phyloP scores from a whole-genome alignment of 2,113 vertebrate genomes.

The Hucho hucho region DNA sequence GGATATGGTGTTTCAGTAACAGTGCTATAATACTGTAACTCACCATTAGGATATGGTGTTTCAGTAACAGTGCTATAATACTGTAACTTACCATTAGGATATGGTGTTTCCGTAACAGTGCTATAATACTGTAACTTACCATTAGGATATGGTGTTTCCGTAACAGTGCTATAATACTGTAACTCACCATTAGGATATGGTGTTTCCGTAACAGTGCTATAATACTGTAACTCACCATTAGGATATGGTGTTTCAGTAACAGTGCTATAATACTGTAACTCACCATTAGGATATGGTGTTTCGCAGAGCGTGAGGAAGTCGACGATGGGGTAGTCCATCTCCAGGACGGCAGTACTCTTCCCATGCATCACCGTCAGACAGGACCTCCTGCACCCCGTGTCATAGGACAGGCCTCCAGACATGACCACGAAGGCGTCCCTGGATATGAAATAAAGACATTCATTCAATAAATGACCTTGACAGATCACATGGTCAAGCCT shows the following conservation, averaged over 20 bases:
- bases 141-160: constrained; percentile 94
- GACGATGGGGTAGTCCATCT: constrained; percentile 98
- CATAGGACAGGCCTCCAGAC: constrained; percentile 94
- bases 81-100: too few species aligned
- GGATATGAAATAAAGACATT: not conserved
- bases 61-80: too few species aligned
- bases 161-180: not conserved
- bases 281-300: constrained; percentile 96
- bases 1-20: too few species aligned
- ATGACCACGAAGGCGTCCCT: constrained; percentile 94
- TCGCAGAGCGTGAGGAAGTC: constrained; percentile 97
- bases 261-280: not conserved
- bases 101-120: too few species aligned
- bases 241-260: constrained; percentile 89
- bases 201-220: constrained; percentile 73
- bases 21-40: too few species aligned
- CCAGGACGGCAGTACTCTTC: constrained; percentile 93
- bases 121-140: constrained; percentile 68
- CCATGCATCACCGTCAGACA: constrained; percentile 99
- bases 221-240: constrained; percentile 74
- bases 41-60: too few species aligned
- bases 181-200: constrained; percentile 90
- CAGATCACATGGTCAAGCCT: not conserved
- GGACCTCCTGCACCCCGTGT: constrained; percentile 92
- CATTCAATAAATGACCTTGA: not conserved